Evolutionary conservation across 2,888 invertebrate genomes (phyloP).

Genomic region (Zygogramma bicolorata): DNA sequence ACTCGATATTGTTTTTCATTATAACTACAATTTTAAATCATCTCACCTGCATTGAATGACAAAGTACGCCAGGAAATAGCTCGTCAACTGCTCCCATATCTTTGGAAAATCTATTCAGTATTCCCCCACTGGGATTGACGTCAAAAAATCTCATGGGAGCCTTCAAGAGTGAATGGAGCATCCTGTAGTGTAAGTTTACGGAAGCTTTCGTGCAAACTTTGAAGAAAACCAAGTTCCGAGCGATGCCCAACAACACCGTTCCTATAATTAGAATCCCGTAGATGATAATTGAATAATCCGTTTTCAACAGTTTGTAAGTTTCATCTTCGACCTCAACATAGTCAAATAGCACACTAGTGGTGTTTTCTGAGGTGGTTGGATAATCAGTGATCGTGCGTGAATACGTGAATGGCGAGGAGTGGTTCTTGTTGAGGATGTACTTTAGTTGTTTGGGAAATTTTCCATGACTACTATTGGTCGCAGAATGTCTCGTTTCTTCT

Average conservation of each 20-base stretch:
- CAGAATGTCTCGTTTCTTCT: constrained; percentile 20
- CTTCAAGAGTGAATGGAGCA: constrained; percentile 79
- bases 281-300: constrained; percentile 58
- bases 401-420: background rate
- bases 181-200: constrained; percentile 78
- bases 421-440: background rate
- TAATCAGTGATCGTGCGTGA: background rate
- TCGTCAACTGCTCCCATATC: constrained; percentile 86
- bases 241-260: constrained; percentile 72
- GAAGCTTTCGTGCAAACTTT: constrained; percentile 82
- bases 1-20: too few relatives aligned
- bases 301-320: constrained; percentile 38
- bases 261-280: constrained; percentile 71
- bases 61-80: constrained; percentile 73
- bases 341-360: background rate
- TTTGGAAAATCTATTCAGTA: constrained; percentile 85
- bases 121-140: constrained; percentile 83
- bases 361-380: background rate
- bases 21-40: background rate
- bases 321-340: background rate
- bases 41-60: constrained; percentile 74
- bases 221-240: constrained; percentile 78
- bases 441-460: background rate
- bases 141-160: constrained; percentile 81
- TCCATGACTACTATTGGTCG: background rate